Evolutionary conservation across 2,113 vertebrate species (phyloP), one percentile per base, ranked within the genome.

Genomic region (Speoplatyrhinus poulsoni): DNA sequence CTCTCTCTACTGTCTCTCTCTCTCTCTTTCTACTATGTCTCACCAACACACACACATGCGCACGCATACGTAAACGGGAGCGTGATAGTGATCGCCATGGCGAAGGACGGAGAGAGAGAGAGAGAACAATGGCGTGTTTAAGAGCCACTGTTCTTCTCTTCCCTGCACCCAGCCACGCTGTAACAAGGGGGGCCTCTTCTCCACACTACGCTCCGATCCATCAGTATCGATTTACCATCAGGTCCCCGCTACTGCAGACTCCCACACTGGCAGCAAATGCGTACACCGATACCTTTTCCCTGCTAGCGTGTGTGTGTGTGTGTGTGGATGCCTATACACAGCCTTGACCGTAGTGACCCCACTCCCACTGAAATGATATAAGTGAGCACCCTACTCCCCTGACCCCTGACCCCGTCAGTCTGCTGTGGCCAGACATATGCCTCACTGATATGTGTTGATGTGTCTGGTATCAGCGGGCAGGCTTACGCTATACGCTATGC

Each of bases 211-310:
- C 88, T 91, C 88, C 90, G 87, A 90, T 92, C 86, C 82, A 87
- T 87, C 83, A 85, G 77, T 82, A 92, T 90, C 54, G 89, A 93
- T 91, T 87, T 81, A 70, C 80, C 85, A 83, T 91, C 88, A 82
- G 74, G 69, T 56, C 70, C 82, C 83, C 84, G 65, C 73, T 12
- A 63, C 62, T 3, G 1, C 64, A 17, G 74, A 80, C 83, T 82
- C 81, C 70, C 80, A 79, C 82, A 63, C 75, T 58, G 62, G 16
- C 62, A 49, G 64, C 50, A 52, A 7, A n/a, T n/a, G n/a, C 54
- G 61, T 46, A 54, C 75, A 2, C 50, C 60, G 65, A 69, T 32
- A 61, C 1, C 6, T 62, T 70, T 26, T 48, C 65, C 66, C 19
- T 1, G 54, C 17, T 74, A 16, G 52, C 52, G 66, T 15, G 17